Conservation (phyloP, 2,113 vertebrate species). For the Rhea americana region DNA sequence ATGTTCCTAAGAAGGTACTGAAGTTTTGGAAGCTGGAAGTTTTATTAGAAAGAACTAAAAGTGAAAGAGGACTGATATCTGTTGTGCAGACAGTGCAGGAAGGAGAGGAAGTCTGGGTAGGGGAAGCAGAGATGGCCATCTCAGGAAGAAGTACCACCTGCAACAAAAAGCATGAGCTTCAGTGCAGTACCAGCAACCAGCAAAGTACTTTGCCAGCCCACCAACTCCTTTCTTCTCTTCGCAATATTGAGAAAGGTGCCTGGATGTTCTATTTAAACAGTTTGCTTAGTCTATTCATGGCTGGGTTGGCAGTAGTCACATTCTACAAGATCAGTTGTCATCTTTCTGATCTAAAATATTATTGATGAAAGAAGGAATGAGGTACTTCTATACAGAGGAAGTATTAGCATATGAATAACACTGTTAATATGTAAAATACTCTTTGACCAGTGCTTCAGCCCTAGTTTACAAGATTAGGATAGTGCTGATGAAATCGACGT, state of each 20-base stretch:
- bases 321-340: neutral
- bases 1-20: constrained; percentile 8
- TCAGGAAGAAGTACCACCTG: neutral
- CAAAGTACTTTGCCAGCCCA: neutral
- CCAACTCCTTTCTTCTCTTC: neutral
- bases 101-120: neutral
- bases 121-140: neutral
- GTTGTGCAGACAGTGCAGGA: neutral
- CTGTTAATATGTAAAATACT: neutral
- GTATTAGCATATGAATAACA: neutral
- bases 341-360: neutral
- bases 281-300: neutral
- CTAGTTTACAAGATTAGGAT: neutral
- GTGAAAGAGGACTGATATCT: neutral
- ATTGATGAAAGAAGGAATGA: neutral
- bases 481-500: neutral
- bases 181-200: neutral
- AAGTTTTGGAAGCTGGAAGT: constrained; percentile 23
- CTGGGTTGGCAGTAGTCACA: neutral
- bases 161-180: neutral
- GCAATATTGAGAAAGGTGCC: neutral
- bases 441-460: neutral
- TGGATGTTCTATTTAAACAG: neutral
- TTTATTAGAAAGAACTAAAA: constrained; percentile 1
- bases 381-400: neutral